phyloP scores from a whole-genome alignment of 1,140 invertebrate genomes.

The Aphidius ervi region DNA sequence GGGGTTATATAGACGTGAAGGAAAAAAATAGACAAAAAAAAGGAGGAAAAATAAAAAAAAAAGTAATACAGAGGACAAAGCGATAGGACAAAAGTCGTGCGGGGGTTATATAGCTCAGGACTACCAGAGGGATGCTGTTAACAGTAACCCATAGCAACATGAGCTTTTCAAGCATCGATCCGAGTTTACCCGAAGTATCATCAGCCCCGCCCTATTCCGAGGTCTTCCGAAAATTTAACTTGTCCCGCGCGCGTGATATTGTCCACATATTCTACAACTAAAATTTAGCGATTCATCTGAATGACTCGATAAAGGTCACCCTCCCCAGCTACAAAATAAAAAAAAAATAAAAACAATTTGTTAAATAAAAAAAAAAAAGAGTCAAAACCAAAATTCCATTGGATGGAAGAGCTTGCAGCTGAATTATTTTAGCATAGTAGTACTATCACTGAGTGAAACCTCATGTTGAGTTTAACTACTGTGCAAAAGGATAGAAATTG shows the following conservation, averaged over 20 bases:
- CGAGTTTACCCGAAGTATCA: slow-evolving; percentile 48
- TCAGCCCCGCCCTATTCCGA: slow-evolving; percentile 46
- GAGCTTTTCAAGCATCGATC: slow-evolving; percentile 52
- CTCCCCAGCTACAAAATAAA: too few species aligned
- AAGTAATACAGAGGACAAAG: slow-evolving; percentile 2
- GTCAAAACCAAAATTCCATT: too few species aligned
- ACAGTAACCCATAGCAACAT: slow-evolving; percentile 53
- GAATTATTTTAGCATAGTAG: too few species aligned
- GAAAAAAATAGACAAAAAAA: not conserved
- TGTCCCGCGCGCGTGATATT: slow-evolving; percentile 15
- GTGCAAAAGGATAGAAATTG: too few species aligned
- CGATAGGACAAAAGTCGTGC: slow-evolving; percentile 17
- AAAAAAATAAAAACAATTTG: too few species aligned
- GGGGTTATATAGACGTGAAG: not conserved
- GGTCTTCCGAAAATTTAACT: slow-evolving; percentile 41
- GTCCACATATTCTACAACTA: not conserved
- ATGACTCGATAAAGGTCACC: slow-evolving; percentile 11
- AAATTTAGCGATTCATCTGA: slow-evolving; percentile 12
- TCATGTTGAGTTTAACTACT: too few species aligned
- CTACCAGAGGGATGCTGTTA: slow-evolving; percentile 46
- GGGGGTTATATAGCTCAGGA: slow-evolving; percentile 17
- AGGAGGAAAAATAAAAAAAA: slow-evolving; percentile 10
- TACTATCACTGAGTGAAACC: too few species aligned
- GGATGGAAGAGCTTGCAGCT: too few species aligned
- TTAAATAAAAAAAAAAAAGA: too few species aligned